phyloP scores from a whole-genome alignment of 2,113 vertebrate genomes.

The Prinia subflava region DNA sequence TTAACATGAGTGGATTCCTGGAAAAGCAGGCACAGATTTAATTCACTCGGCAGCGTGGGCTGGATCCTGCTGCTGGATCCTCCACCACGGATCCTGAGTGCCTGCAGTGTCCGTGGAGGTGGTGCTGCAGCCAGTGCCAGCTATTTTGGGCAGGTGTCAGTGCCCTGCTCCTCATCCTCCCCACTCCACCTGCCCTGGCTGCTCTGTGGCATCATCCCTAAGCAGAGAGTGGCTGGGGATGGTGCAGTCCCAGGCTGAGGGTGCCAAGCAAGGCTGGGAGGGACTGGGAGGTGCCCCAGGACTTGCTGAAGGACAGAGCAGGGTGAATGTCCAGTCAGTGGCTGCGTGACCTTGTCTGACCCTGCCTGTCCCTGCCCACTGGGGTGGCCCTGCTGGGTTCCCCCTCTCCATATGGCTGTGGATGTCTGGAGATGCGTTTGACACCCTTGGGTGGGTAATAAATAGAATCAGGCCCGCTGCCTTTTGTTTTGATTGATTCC shows the following conservation, averaged over 20 bases:
- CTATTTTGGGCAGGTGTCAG: neutral
- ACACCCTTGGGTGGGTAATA: slow-evolving; percentile 23
- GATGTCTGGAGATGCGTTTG: neutral
- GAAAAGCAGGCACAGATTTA: neutral
- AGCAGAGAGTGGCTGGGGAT: neutral
- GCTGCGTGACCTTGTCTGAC: accelerated
- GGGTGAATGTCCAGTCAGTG: accelerated
- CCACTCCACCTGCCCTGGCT: accelerated
- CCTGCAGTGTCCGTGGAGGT: neutral
- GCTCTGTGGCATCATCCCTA: accelerated
- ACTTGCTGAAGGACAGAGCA: neutral
- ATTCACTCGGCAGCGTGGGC: neutral
- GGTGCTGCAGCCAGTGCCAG: neutral
- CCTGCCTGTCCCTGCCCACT: neutral
- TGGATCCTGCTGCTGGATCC: slow-evolving; percentile 35
- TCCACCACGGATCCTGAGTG: neutral
- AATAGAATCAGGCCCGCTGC: slow-evolving; percentile 47
- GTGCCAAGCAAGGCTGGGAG: neutral
- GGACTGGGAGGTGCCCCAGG: neutral
- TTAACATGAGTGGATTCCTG: neutral
- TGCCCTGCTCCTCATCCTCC: neutral
- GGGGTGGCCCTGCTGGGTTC: neutral
- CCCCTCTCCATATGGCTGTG: neutral
- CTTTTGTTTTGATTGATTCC: slow-evolving; percentile 64
- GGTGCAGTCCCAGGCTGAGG: neutral